Base-by-base conservation (phyloP, 2,797 vertebrate species). In the Florisuga fusca region DNA sequence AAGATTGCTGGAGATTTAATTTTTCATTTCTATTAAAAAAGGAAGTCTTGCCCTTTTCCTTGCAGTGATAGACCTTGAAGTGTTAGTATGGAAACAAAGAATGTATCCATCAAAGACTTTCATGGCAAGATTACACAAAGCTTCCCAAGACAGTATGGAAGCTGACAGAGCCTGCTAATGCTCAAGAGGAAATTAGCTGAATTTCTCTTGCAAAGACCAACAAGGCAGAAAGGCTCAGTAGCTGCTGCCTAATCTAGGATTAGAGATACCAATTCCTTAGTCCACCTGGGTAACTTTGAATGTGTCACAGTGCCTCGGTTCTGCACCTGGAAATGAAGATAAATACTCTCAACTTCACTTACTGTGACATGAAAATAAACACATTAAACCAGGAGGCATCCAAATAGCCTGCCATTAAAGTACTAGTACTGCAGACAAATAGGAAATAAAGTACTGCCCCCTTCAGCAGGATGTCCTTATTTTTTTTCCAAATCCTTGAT, bases 311-410 rank as follows among this genome's bases (percentile, higher is more conserved):
- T 66, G 63, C n/a, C 46, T 82, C 45, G 51, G 41, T 64, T 94
- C 92, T 80, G 61, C 89, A 95, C 90, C 78, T 95, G 95, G 90
- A 95, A 97, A 93, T 77, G 84, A 96, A 96, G 90, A 95, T 83
- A 93, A 95, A 95, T 92, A 62, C 75, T 93, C 59, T 3, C 74
- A 88, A 81, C 92, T 97, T 95, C 94, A 93, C 80, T 85, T 72
- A 80, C 81, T 83, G 68, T 55, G 84, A 90, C 84, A 87, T n/a
- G 72, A 96, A 95, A 97, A 95, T 87, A 96, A 95, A 92, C 93
- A 94, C 78, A 79, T 69, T 86, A 94, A 94, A 84, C 23, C 59
- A 85, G 74, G 33, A 94, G 89, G 66, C 84, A 90, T 95, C 95
- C 88, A 87, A 90, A 90, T 9, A 77, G 57, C 72, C 94, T 93